These are phyloP conservation scores for Dryomyza anilis DNA, from an alignment of 2,888 invertebrate genomes.

Conservation along the genomic window DNA sequence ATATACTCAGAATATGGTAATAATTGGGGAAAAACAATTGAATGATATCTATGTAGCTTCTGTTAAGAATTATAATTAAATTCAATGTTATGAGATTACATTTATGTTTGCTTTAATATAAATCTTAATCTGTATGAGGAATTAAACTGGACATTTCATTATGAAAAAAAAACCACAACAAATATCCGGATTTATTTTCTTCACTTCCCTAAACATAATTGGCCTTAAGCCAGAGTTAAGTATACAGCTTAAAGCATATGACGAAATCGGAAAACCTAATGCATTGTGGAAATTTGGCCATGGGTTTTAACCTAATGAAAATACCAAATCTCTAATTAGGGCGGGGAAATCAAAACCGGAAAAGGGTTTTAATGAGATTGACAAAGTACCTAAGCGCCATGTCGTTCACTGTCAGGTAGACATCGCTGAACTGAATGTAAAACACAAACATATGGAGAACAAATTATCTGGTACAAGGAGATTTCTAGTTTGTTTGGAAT, in stretches of 20 bases:
- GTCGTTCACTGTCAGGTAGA: neutral
- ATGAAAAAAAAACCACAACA: no score
- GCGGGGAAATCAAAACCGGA: conserved; percentile 42
- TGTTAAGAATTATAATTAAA: no score
- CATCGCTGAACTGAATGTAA: conserved; percentile 33
- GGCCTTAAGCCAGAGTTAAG: conserved; percentile 29
- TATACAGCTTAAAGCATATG: conserved; percentile 26
- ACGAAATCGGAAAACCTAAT: conserved; percentile 32
- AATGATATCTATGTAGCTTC: no score
- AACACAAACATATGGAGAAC: conserved; percentile 35
- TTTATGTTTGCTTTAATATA: no score
- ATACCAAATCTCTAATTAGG: conserved; percentile 50
- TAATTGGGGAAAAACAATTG: no score
- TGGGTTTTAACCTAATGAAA: conserved; percentile 53
- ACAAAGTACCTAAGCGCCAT: conserved; percentile 43
- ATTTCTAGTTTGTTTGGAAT: conserved; percentile 31
- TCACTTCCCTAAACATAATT: neutral
- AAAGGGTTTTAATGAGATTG: conserved; percentile 43
- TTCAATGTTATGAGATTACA: no score
- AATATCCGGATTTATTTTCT: no score
- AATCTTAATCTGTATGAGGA: no score
- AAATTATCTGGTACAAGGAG: conserved; percentile 43
- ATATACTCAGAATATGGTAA: no score
- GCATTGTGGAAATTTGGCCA: conserved; percentile 41
- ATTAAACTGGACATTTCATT: no score